A percentile compares a stretch with the other conserved stretches of the same genome.
These are phyloP conservation scores for Microctonus aethiopoides DNA, from an alignment of 2,888 invertebrate species.

Conservation along the genomic window DNA sequence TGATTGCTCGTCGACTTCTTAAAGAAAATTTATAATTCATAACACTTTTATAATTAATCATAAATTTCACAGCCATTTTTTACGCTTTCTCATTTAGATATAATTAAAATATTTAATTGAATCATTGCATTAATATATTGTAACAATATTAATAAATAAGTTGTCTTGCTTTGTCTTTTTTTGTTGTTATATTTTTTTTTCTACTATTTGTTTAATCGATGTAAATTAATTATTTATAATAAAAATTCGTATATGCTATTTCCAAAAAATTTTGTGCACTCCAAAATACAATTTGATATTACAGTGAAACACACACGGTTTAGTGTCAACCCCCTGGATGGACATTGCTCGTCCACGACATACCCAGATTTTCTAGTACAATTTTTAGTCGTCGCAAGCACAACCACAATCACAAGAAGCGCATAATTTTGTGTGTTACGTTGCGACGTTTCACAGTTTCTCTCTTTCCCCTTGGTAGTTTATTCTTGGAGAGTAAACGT, in stretches of 20 bases:
- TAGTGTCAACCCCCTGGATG: background rate
- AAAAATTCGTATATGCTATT: background rate
- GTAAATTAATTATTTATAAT: background rate
- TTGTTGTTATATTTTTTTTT: background rate
- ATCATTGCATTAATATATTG: background rate
- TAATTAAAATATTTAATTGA: background rate
- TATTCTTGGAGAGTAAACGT: background rate
- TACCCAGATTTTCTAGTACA: constrained; percentile 16
- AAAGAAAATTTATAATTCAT: no score
- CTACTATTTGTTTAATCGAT: no score
- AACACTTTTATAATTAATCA: background rate
- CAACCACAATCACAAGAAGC: background rate
- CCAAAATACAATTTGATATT: background rate
- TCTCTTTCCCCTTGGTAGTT: background rate
- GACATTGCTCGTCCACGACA: background rate
- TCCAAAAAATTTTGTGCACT: background rate
- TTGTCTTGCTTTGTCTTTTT: background rate
- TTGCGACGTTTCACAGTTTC: background rate
- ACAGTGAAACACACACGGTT: background rate
- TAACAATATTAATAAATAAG: background rate
- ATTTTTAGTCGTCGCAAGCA: constrained; percentile 13
- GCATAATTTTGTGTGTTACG: background rate
- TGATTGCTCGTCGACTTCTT: no score
- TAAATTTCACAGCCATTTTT: background rate
- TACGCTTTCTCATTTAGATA: background rate